Evolutionary conservation across 53 echinoderm and acorn worm genomes (phyloP), one percentile per base, ranked within the genome.

Genomic region (Paelopatides confundens): DNA sequence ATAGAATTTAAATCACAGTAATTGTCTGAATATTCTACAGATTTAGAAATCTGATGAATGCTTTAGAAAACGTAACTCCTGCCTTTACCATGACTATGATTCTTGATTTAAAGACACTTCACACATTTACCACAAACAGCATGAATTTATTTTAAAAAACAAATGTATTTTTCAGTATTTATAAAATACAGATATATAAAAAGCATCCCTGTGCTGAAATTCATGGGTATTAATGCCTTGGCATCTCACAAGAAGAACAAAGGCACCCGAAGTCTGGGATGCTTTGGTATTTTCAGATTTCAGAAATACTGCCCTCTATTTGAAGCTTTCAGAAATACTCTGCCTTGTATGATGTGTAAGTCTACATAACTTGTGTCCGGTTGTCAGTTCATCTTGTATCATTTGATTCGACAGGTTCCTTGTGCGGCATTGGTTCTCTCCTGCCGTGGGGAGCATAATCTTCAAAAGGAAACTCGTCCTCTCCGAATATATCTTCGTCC

Each of bases 401-500:
- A 18, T 67, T 67, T 28, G 13, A 10, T 67, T 30, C 13, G 31
- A 67, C 30, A 12, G 68, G 1, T 6, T 27, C 21, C 10, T 38
- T 43, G 18, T 30, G 31, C 26, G 52, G 51, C 28, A 52, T 15
- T 18, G 14, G 15, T 47, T 49, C 50, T 52, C 78, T 63, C 36
- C 83, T n/a, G n/a, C 38, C 64, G 30, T 62, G 83, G 23, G 83
- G 63, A 18, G 29, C 28, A 35, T 32, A 82, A 64, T 82, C 83
- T 36, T 82, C 83, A 1, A 27, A 82, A 2, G 83, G 63, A 23
- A 82, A 82, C 46, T 62, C 63, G 35, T 82, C 83, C 33, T 82
- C 63, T 35, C 29, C 63, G 24, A 82, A 82, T 35, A 82, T 39
- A 82, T 82, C 83, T 64, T 82, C 83, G 3, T 82, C 83, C 23